These are phyloP conservation scores for Phlogophora meticulosa DNA, from an alignment of 2,888 invertebrate species.

Conservation along the genomic window DNA sequence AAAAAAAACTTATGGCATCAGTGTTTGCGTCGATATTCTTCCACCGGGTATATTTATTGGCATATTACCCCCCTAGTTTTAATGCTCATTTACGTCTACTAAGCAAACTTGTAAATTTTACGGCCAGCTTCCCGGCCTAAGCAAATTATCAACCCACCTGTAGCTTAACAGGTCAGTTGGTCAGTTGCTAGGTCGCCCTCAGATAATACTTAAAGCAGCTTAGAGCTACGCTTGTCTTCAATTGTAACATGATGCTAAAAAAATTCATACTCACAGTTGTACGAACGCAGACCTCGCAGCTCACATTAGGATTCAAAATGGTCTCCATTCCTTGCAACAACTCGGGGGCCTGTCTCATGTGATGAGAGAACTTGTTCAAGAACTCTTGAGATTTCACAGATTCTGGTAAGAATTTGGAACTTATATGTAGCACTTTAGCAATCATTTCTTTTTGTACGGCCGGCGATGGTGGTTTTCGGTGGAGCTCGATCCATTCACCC, in stretches of 20 bases:
- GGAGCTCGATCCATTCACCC: conserved; percentile 96
- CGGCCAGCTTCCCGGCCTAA: neutral
- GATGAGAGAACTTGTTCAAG: conserved; percentile 95
- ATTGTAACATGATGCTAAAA: conserved; percentile 36
- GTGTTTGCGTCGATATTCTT: too few relatives aligned
- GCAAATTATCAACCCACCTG: conserved; percentile 1
- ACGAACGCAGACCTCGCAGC: conserved; percentile 98
- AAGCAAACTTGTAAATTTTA: too few relatives aligned
- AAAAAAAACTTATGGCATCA: too few relatives aligned
- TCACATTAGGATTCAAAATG: conserved; percentile 97
- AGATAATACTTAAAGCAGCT: conserved; percentile 17
- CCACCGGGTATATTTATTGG: too few relatives aligned
- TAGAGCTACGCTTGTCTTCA: conserved; percentile 14
- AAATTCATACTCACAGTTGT: conserved; percentile 92
- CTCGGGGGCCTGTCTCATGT: conserved; percentile 94
- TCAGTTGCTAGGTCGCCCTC: conserved; percentile 21
- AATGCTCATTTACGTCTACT: too few relatives aligned
- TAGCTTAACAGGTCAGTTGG: conserved; percentile 25
- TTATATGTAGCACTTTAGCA: conserved; percentile 92
- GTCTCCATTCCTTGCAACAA: conserved; percentile 95
- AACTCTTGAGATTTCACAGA: conserved; percentile 97
- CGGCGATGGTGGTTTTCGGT: conserved; percentile 93
- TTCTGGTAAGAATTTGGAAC: conserved; percentile 96
- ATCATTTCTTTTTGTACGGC: conserved; percentile 94
- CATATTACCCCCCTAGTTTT: too few relatives aligned